Evolutionary conservation across 2,113 vertebrate genomes (phyloP).

Genomic region (Alexandromys fortis): DNA sequence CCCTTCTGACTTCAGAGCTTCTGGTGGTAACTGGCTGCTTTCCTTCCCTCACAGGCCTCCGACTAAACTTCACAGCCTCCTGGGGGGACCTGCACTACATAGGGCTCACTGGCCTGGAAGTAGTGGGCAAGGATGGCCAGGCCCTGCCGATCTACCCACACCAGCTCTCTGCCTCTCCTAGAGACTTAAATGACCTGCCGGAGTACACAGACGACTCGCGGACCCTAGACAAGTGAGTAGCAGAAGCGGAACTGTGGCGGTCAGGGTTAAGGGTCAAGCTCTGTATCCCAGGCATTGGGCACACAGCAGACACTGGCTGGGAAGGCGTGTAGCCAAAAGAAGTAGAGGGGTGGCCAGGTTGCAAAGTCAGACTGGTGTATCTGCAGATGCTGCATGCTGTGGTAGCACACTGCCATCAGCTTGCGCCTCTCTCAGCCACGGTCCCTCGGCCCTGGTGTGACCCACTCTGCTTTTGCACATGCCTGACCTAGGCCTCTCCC

Average conservation of each 20-base stretch:
- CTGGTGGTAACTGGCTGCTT: not conserved
- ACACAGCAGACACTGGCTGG: fast-evolving
- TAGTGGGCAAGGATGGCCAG: constrained; percentile 92
- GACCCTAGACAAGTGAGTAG: constrained; percentile 94
- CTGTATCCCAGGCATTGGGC: not conserved
- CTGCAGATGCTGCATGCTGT: not conserved
- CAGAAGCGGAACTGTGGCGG: not conserved
- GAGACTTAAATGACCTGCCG: constrained; percentile 93
- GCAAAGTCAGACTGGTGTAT: not conserved
- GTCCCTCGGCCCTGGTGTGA: not conserved
- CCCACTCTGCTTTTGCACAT: not conserved
- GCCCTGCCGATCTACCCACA: constrained; percentile 87
- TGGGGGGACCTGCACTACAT: constrained; percentile 96
- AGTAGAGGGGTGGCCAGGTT: not conserved
- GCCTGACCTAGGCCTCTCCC: not conserved
- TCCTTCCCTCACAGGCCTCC: constrained; percentile 87
- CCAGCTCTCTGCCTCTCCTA: constrained; percentile 91
- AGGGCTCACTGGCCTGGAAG: constrained; percentile 95
- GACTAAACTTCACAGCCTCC: constrained; percentile 91
- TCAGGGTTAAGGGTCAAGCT: not conserved
- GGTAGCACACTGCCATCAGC: not conserved
- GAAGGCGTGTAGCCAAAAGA: not conserved
- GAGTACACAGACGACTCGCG: constrained; percentile 90
- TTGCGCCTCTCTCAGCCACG: not conserved
- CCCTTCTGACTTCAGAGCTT: not conserved